Evolutionary conservation across 1,140 invertebrate genomes (phyloP), one percentile per base, ranked within the genome.

Genomic region (Pseudomyrmex sp.): DNA sequence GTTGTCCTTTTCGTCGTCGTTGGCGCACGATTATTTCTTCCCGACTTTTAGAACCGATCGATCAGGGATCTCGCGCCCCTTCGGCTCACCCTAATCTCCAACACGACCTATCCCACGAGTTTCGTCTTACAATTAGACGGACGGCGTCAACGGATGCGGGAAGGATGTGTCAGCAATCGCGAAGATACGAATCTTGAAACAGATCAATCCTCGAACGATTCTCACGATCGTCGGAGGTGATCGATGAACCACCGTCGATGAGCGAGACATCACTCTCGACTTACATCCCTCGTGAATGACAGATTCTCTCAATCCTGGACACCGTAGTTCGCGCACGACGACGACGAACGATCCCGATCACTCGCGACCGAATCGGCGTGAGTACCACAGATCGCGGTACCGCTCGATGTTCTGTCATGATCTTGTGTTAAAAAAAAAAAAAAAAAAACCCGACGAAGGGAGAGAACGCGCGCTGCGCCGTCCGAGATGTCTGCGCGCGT

Each of bases 401-500:
- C 12, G n/a, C 44, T 79, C 7, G 65, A 23, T 15, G 44, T 26
- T 80, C 76, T 72, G 76, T 80, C 66, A 80, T 80, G 68, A 72
- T 80, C 23, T 26, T 35, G 54, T 58, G 54, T 58, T 18, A 70
- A 48, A 70, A 48, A 10, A 54, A n/a, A 69, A 48, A 70, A 50
- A 12, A 44, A 26, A 59, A 26, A 80, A 50, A 35, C 35, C 35
- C 35, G 7, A 20, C 35, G 35, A 48, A 13, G 54, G 10, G 44
- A 35, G 44, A 18, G 44, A 18, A 70, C 35, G 18, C 72, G 54
- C 20, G 72, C 72, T 18, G 20, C 12, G 44, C 12, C 76, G n/a
- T 54, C 8, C 48, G 54, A 58, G 74, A 9, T 50, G 35, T 35
- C 35, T 35, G 9, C 56, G 77, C 77, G 56, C 65, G 68, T 26